These are phyloP conservation scores for Helicoverpa assulta DNA, from an alignment of 2,888 invertebrate genomes.

Conservation along the genomic window DNA sequence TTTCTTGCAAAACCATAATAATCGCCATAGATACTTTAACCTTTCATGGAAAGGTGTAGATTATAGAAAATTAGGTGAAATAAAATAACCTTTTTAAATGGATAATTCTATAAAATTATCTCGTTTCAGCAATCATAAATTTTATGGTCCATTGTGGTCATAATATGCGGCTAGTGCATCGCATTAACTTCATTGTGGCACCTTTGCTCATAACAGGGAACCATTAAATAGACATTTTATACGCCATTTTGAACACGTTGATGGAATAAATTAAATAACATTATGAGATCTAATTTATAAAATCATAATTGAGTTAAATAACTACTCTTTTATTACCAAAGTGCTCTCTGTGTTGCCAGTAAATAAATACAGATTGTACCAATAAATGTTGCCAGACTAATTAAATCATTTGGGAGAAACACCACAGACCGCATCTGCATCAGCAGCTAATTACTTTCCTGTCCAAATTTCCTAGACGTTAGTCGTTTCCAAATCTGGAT, in stretches of 20 bases:
- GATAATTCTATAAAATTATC: constrained; percentile 54
- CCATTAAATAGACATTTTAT: constrained; percentile 28
- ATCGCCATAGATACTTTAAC: constrained; percentile 7
- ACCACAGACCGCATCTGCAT: constrained; percentile 15
- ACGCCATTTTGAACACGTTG: constrained; percentile 4
- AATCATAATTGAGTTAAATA: not conserved
- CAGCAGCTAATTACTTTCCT: constrained; percentile 32
- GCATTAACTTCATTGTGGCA: constrained; percentile 27
- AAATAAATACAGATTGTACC: constrained; percentile 33
- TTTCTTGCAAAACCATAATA: constrained; percentile 31
- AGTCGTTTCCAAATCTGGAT: constrained; percentile 8
- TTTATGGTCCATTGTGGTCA: constrained; percentile 50
- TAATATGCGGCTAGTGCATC: constrained; percentile 32
- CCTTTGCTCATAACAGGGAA: constrained; percentile 28
- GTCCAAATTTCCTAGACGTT: constrained; percentile 12
- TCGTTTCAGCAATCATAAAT: constrained; percentile 56
- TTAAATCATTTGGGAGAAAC: constrained; percentile 37
- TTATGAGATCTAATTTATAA: constrained; percentile 6
- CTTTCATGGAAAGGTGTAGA: constrained; percentile 13
- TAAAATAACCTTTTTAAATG: constrained; percentile 44
- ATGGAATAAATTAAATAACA: not conserved
- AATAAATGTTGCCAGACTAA: constrained; percentile 40
- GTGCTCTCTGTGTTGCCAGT: constrained; percentile 36
- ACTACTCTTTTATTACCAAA: constrained; percentile 12
- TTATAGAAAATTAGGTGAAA: constrained; percentile 52